Evolutionary conservation across 2,113 vertebrate species (phyloP).

Genomic region (Acrocephalus arundinaceus): DNA sequence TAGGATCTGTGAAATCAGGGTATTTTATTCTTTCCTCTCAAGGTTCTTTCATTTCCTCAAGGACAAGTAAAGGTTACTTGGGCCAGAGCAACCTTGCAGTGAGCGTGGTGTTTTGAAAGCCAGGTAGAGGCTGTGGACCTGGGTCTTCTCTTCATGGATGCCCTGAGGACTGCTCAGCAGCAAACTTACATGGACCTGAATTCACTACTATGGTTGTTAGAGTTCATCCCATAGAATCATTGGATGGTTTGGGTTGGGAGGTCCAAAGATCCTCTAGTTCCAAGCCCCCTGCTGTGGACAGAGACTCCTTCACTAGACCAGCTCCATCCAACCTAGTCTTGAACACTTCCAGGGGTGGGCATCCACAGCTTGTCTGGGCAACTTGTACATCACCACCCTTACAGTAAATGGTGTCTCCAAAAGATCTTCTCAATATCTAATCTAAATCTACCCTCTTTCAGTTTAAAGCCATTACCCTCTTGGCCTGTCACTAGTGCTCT

Average conservation of each 20-base stretch:
- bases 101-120: fast-evolving
- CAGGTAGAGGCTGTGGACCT: not conserved
- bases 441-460: not conserved
- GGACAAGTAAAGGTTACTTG: not conserved
- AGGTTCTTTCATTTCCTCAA: not conserved
- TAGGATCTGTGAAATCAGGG: not conserved
- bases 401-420: not conserved
- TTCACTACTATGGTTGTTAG: not conserved
- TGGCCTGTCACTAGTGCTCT: not conserved
- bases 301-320: not conserved
- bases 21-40: not conserved
- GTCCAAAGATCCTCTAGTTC: not conserved
- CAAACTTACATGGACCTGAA: not conserved
- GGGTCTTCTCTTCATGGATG: not conserved
- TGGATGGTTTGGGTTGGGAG: not conserved
- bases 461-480: not conserved
- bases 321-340: not conserved
- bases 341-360: not conserved
- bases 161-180: not conserved
- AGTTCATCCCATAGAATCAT: not conserved
- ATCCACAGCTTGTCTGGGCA: not conserved
- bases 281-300: not conserved
- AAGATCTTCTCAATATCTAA: not conserved
- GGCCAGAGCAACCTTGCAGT: not conserved
- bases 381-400: not conserved